These are phyloP conservation scores for Agrotis exclamationis DNA, from an alignment of 2,888 invertebrate species.

Conservation along the genomic window DNA sequence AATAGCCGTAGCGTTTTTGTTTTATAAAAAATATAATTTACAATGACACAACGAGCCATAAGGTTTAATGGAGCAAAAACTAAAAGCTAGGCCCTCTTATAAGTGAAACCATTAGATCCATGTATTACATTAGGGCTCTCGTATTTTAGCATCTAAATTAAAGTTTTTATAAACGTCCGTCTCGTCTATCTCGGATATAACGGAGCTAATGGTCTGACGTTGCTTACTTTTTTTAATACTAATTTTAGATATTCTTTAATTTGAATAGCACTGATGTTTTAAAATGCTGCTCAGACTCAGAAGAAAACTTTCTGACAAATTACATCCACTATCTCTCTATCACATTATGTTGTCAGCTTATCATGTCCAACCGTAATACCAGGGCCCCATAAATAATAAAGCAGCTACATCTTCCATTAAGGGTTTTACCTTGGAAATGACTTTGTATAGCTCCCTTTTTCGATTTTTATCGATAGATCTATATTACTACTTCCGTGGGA, in stretches of 20 bases:
- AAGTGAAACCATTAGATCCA: slow-evolving; percentile 21
- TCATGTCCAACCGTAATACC: slow-evolving; percentile 33
- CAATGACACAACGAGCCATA: slow-evolving; percentile 17
- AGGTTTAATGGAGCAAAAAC: slow-evolving; percentile 40
- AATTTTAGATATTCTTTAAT: too few species aligned
- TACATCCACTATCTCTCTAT: slow-evolving; percentile 11
- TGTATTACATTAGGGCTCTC: not conserved
- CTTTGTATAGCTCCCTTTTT: slow-evolving; percentile 22
- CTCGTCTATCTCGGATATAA: not conserved
- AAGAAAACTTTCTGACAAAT: slow-evolving; percentile 25
- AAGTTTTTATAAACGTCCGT: not conserved
- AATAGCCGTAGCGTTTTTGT: not conserved
- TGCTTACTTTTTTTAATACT: too few species aligned
- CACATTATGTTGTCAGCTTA: slow-evolving; percentile 39
- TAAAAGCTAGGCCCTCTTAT: slow-evolving; percentile 19
- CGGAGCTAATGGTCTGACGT: not conserved
- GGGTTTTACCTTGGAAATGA: slow-evolving; percentile 38
- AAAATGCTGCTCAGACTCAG: too few species aligned
- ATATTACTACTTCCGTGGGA: too few species aligned
- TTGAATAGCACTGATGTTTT: too few species aligned
- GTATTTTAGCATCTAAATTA: slow-evolving; percentile 18
- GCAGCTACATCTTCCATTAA: slow-evolving; percentile 36
- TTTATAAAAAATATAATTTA: slow-evolving; percentile 9
- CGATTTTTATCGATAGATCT: slow-evolving; percentile 26
- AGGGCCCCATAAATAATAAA: slow-evolving; percentile 46